Percentiles rank a stretch among this genome's conserved stretches.
Evolutionary conservation across 1,140 invertebrate genomes (phyloP).

Genomic region (Dufourea novaeangliae): DNA sequence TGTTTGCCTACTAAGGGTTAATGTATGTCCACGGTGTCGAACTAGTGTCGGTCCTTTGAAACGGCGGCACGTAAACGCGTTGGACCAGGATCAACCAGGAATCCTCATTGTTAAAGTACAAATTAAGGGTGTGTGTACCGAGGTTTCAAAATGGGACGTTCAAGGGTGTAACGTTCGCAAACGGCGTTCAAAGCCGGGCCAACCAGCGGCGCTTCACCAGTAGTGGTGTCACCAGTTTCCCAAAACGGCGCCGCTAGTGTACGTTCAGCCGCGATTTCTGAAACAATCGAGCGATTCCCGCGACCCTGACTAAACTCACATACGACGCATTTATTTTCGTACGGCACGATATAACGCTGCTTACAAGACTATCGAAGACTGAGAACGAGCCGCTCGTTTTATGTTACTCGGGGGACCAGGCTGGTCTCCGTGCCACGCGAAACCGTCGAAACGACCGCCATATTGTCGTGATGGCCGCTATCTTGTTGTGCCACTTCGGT

Average conservation of each 20-base stretch:
- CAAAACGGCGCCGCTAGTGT: background rate
- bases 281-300: conserved; percentile 63
- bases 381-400: conserved; percentile 43
- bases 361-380: conserved; percentile 57
- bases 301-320: conserved; percentile 49
- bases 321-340: conserved; percentile 62
- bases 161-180: conserved; percentile 40
- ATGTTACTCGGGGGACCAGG: background rate
- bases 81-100: conserved; percentile 38
- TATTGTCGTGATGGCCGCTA: no score
- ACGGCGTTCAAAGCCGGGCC: conserved; percentile 24
- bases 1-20: no score
- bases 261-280: conserved; percentile 21
- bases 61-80: conserved; percentile 27
- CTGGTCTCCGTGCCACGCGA: no score
- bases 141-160: conserved; percentile 49
- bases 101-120: conserved; percentile 64
- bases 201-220: conserved; percentile 35
- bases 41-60: no score
- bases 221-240: no score
- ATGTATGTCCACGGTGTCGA: no score
- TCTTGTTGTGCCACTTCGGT: background rate
- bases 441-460: no score
- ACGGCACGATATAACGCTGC: conserved; percentile 38
- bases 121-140: conserved; percentile 63